Conservation (phyloP, 2,888 invertebrate genomes). For the Pterostichus niger region DNA sequence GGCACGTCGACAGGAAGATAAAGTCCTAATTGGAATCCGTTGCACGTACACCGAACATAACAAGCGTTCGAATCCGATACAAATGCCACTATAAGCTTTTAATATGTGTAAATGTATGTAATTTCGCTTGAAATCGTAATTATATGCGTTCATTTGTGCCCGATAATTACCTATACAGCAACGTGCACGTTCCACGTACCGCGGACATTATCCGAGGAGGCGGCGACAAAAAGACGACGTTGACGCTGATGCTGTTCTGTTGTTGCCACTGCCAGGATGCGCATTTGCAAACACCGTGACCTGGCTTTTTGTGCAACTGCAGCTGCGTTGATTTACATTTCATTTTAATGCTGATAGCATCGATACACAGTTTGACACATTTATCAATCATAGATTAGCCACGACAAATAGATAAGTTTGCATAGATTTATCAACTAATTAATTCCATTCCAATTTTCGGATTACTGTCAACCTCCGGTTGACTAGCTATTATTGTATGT, state of each 20-base stretch:
- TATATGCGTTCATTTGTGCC: slow-evolving; percentile 64
- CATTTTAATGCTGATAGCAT: slow-evolving; percentile 21
- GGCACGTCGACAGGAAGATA: slow-evolving; percentile 60
- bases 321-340: slow-evolving; percentile 40
- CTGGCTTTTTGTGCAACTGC: background rate
- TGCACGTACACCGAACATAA: slow-evolving; percentile 56
- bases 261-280: background rate
- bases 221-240: slow-evolving; percentile 17
- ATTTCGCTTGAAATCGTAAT: slow-evolving; percentile 65
- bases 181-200: slow-evolving; percentile 12
- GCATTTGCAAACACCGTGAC: background rate
- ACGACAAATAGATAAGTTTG: slow-evolving; percentile 29
- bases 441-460: slow-evolving; percentile 20
- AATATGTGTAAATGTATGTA: slow-evolving; percentile 66
- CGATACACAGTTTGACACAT: slow-evolving; percentile 33
- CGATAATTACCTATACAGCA: slow-evolving; percentile 63
- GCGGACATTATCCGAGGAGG: slow-evolving; percentile 21
- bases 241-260: background rate
- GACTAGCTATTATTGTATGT: slow-evolving; percentile 1
- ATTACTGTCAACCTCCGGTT: background rate
- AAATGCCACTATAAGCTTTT: slow-evolving; percentile 65
- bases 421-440: slow-evolving; percentile 22
- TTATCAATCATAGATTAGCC: slow-evolving; percentile 44
- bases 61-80: slow-evolving; percentile 59
- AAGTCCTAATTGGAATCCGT: slow-evolving; percentile 62